Evolutionary conservation across 2,888 invertebrate genomes (phyloP).

Genomic region (Ophraella communa): DNA sequence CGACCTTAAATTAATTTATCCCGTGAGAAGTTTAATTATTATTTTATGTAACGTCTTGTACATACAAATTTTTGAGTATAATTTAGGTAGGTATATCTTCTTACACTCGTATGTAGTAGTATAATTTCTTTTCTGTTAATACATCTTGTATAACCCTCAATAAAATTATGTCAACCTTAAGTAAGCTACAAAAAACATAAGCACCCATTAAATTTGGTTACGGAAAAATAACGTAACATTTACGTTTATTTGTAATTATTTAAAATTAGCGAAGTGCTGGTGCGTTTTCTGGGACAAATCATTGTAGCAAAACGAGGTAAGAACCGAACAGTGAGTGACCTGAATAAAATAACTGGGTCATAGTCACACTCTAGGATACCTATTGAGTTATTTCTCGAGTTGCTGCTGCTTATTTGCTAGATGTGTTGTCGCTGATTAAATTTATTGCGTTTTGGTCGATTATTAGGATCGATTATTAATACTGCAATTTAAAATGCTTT

Average conservation of each 20-base stretch:
- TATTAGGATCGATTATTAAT: no score
- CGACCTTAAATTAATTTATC: neutral
- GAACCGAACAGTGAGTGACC: constrained; percentile 58
- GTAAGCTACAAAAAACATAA: constrained; percentile 16
- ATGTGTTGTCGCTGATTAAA: neutral
- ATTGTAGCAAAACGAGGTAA: constrained; percentile 52
- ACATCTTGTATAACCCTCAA: neutral
- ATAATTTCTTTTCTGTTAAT: no score
- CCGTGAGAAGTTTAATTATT: no score
- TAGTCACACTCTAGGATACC: constrained; percentile 53
- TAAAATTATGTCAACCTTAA: neutral
- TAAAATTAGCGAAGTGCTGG: constrained; percentile 44
- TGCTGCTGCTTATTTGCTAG: neutral
- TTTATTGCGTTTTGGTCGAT: no score
- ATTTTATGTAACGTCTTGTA: no score
- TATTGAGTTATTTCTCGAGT: constrained; percentile 40
- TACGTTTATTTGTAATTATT: constrained; percentile 32
- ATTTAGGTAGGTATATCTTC: no score
- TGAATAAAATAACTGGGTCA: constrained; percentile 58
- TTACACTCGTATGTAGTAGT: no score
- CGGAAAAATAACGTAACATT: constrained; percentile 21
- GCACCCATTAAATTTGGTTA: constrained; percentile 12
- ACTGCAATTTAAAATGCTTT: no score
- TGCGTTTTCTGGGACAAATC: constrained; percentile 54
- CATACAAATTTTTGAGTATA: no score